Conservation (phyloP, 2,888 invertebrate species). For the Drosophila monieri region DNA sequence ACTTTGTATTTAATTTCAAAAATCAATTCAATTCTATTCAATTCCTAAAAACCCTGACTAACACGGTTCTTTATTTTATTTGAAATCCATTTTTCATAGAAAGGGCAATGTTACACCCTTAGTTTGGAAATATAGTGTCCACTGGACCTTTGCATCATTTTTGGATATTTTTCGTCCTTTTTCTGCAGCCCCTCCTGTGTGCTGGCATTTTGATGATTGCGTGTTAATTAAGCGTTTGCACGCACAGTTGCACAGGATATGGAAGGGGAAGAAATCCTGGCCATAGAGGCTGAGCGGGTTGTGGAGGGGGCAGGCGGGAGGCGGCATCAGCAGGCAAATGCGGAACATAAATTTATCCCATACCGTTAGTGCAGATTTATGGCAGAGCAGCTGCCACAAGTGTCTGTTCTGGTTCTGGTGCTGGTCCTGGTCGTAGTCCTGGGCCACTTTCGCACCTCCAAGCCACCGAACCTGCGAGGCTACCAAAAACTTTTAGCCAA, state of each 20-base stretch:
- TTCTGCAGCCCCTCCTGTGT: conserved; percentile 1
- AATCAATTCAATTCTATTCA: not conserved
- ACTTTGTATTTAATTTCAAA: not conserved
- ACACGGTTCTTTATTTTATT: not conserved
- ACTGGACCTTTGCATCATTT: not conserved
- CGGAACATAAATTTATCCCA: conserved; percentile 53
- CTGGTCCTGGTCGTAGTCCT: not conserved
- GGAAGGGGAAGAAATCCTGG: not conserved
- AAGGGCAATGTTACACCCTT: not conserved
- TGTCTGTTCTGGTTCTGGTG: conserved; percentile 10
- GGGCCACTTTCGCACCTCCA: conserved; percentile 13
- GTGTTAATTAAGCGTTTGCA: conserved; percentile 70
- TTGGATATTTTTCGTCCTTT: conserved; percentile 4
- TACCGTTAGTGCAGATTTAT: conserved; percentile 55
- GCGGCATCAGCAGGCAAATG: conserved; percentile 38
- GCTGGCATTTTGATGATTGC: conserved; percentile 55
- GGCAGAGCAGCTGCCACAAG: conserved; percentile 48
- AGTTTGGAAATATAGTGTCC: not conserved
- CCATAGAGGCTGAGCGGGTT: not conserved
- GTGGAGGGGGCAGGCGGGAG: no score
- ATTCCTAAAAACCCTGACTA: no score
- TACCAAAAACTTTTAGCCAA: conserved; percentile 25
- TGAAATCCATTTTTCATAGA: not conserved
- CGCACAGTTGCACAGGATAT: conserved; percentile 57
- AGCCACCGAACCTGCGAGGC: not conserved